phyloP scores from a whole-genome alignment of 2,113 vertebrate species.

The Loxodonta africana region DNA sequence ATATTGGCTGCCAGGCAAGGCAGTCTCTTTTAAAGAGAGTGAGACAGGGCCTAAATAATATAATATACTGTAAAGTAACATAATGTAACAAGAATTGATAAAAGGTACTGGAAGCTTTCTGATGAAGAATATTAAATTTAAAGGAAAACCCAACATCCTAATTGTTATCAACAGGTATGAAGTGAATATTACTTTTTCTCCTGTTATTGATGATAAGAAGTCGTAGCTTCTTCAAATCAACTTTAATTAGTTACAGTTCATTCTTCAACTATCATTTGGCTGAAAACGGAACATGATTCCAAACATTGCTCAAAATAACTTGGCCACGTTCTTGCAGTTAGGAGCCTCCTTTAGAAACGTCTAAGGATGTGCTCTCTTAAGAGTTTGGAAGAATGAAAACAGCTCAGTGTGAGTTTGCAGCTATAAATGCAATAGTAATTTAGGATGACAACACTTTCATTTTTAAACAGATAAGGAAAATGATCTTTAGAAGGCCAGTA shows the following conservation, averaged over 20 bases:
- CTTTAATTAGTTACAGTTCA: neutral
- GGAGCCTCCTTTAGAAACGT: neutral
- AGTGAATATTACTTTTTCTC: neutral
- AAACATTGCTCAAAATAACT: neutral
- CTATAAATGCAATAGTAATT: neutral
- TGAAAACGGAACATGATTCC: neutral
- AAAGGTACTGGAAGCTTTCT: neutral
- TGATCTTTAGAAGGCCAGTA: neutral
- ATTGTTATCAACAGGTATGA: neutral
- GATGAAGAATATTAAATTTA: neutral
- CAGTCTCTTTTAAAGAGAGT: neutral
- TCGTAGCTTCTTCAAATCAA: neutral
- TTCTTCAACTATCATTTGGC: neutral
- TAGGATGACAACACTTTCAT: slow-evolving; percentile 5
- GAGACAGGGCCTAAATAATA: neutral
- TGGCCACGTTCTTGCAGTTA: neutral
- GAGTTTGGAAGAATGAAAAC: neutral
- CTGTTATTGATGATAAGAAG: neutral
- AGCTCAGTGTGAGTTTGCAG: neutral
- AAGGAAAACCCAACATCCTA: neutral
- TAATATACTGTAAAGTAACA: too few relatives aligned
- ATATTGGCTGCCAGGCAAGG: neutral
- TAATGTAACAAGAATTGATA: neutral
- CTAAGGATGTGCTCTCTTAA: neutral
- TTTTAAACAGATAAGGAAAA: slow-evolving; percentile 43